phyloP scores from a whole-genome alignment of 2,888 invertebrate species.

The Malthinus flaveolus region DNA sequence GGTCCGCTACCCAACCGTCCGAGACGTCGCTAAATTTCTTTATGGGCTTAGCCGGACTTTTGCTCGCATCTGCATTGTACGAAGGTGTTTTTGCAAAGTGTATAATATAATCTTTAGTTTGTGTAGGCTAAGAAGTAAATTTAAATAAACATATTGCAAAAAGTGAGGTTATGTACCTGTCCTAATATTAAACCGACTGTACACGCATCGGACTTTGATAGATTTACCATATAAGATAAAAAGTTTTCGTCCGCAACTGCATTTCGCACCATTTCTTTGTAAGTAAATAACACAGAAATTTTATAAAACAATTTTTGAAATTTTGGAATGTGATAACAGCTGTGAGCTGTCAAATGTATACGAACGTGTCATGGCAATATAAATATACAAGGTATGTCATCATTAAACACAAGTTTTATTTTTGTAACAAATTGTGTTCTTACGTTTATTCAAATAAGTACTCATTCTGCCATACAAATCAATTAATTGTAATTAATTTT shows the following conservation, averaged over 20 bases:
- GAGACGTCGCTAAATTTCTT: constrained; percentile 61
- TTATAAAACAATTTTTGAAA: neutral
- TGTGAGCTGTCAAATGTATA: too few species aligned
- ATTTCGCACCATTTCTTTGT: constrained; percentile 65
- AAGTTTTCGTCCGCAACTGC: constrained; percentile 71
- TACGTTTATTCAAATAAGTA: too few species aligned
- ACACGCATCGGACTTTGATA: constrained; percentile 65
- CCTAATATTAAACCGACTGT: constrained; percentile 78
- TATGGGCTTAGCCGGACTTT: constrained; percentile 47
- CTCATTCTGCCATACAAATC: too few species aligned
- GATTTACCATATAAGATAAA: constrained; percentile 67
- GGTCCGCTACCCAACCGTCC: constrained; percentile 74
- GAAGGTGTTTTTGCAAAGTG: constrained; percentile 79
- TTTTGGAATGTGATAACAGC: too few species aligned
- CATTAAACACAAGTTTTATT: too few species aligned
- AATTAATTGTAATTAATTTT: too few species aligned
- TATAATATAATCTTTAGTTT: constrained; percentile 73
- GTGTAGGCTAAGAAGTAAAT: constrained; percentile 58
- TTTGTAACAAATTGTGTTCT: too few species aligned
- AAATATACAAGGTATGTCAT: too few species aligned
- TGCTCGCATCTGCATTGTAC: constrained; percentile 53
- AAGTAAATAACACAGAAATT: constrained; percentile 7
- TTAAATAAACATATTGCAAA: constrained; percentile 22
- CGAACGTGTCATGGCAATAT: too few species aligned
- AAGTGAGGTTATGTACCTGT: constrained; percentile 62